Conservation (phyloP, 2,797 vertebrate genomes). For the Mormyrus hasselquistii region DNA sequence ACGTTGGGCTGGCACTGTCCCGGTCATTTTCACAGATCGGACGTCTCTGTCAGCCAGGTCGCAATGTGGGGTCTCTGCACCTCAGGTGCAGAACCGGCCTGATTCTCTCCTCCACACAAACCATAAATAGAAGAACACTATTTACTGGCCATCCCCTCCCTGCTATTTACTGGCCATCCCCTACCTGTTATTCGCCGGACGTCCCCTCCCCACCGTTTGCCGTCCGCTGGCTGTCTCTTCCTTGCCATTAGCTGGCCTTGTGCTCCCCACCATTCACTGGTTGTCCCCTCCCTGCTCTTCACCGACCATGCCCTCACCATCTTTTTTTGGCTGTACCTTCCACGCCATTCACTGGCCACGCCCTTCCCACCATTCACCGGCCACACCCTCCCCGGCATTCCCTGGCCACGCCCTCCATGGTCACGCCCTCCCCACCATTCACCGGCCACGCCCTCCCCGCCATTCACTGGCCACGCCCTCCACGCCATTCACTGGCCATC, state of each 20-base stretch:
- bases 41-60: neutral
- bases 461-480: too few relatives aligned
- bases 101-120: conserved; percentile 9
- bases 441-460: neutral
- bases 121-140: conserved; percentile 14
- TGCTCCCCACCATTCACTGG: neutral
- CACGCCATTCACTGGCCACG: too few relatives aligned
- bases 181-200: neutral
- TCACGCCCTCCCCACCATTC: neutral
- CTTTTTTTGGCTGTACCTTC: neutral
- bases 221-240: neutral
- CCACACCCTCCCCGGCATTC: neutral
- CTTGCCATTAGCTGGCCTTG: neutral
- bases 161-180: neutral
- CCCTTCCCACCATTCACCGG: neutral
- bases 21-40: neutral
- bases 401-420: neutral
- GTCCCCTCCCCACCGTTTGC: neutral
- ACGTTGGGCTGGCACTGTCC: neutral
- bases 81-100: conserved; percentile 15
- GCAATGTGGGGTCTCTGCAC: conserved; percentile 18
- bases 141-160: neutral
- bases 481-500: too few relatives aligned
- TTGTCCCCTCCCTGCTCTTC: too few relatives aligned
- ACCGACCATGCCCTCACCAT: too few relatives aligned